A percentile compares a stretch with the other conserved stretches of the same genome.
These are phyloP conservation scores for Seriola quinqueradiata DNA, from an alignment of 2,113 vertebrate species.

Conservation along the genomic window DNA sequence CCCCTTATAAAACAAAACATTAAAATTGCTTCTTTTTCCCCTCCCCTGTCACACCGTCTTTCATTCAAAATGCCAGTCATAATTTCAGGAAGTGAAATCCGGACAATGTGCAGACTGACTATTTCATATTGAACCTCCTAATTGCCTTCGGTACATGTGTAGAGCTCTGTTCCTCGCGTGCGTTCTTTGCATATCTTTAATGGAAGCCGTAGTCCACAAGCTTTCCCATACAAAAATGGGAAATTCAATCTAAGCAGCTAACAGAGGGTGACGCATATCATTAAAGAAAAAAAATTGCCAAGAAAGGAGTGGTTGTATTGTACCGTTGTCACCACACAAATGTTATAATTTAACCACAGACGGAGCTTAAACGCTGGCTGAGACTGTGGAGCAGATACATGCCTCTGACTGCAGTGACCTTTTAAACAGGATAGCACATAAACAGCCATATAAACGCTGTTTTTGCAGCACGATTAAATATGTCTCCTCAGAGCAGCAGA, in stretches of 20 bases:
- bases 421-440: constrained; percentile 45
- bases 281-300: constrained; percentile 45
- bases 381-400: constrained; percentile 16
- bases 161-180: constrained; percentile 38
- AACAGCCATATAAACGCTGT: constrained; percentile 39
- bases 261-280: constrained; percentile 49
- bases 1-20: constrained; percentile 72
- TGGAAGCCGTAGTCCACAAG: constrained; percentile 35
- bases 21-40: constrained; percentile 73
- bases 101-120: constrained; percentile 70
- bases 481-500: constrained; percentile 34
- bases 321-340: constrained; percentile 36
- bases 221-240: constrained; percentile 65
- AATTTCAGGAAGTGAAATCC: constrained; percentile 71
- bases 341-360: constrained; percentile 48
- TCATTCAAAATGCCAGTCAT: constrained; percentile 65
- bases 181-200: constrained; percentile 70
- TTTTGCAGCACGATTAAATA: constrained; percentile 55
- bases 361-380: constrained; percentile 26
- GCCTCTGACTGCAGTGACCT: constrained; percentile 44
- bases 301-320: constrained; percentile 56
- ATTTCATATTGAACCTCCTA: constrained; percentile 76
- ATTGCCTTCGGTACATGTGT: constrained; percentile 52
- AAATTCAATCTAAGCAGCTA: constrained; percentile 60
- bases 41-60: constrained; percentile 49